A percentile compares a stretch with the other conserved stretches of the same genome.
Evolutionary conservation across 2,113 vertebrate genomes (phyloP).

Genomic region (Hydrochoerus hydrochaeris): DNA sequence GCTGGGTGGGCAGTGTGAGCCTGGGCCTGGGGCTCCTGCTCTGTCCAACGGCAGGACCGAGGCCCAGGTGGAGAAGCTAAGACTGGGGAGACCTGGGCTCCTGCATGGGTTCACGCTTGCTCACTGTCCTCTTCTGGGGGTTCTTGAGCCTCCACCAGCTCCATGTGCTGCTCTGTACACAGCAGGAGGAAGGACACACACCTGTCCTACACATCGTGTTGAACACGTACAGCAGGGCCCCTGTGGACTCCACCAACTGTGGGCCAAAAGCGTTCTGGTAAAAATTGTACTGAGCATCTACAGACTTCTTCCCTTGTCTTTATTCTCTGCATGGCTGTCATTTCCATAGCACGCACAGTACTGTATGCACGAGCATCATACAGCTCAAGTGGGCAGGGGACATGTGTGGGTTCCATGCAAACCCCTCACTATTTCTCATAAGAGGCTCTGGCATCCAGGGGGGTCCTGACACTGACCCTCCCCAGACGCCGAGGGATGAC

Average conservation of each 20-base stretch:
- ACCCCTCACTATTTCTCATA: neutral
- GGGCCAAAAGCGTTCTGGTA: neutral
- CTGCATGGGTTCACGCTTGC: neutral
- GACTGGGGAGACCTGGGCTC: neutral
- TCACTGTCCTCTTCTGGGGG: neutral
- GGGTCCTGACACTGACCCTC: neutral
- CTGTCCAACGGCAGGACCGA: neutral
- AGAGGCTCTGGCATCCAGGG: neutral
- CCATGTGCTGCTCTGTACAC: neutral
- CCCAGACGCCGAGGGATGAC: neutral
- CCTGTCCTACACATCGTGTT: neutral
- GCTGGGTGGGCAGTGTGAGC: fast-evolving
- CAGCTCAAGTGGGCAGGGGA: neutral
- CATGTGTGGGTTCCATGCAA: neutral
- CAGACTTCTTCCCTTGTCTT: neutral
- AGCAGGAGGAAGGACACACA: neutral
- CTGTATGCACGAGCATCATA: neutral
- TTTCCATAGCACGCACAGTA: neutral
- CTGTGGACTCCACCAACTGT: neutral
- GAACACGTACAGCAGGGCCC: neutral
- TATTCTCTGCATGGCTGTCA: neutral
- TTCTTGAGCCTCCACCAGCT: too few species aligned
- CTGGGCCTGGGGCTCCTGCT: neutral
- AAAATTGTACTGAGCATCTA: neutral
- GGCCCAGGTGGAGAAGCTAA: neutral